Conservation (phyloP, 2,888 invertebrate species). For the Arrhopalites spinosus region DNA sequence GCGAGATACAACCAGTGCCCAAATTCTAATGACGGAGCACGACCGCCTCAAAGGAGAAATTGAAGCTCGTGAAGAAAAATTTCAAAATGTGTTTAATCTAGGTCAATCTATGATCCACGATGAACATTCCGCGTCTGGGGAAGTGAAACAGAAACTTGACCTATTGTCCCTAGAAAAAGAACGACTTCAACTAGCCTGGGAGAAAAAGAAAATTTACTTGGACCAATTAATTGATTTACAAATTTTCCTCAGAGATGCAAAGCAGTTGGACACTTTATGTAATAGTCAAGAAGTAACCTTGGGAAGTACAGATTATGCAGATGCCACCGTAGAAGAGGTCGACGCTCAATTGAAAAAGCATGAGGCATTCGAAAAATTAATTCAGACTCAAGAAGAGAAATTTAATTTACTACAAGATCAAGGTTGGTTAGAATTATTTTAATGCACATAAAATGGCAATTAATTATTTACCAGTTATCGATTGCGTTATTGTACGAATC, state of each 20-base stretch:
- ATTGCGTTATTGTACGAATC: too few relatives aligned
- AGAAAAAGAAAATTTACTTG: conserved; percentile 81
- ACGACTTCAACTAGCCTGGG: conserved; percentile 82
- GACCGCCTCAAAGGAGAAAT: conserved; percentile 82
- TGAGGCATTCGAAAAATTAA: conserved; percentile 90
- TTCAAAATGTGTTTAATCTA: conserved; percentile 73
- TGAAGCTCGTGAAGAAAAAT: conserved; percentile 83
- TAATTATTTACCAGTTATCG: too few relatives aligned
- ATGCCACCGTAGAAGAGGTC: conserved; percentile 73
- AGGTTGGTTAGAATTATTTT: too few relatives aligned
- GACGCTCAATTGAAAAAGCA: conserved; percentile 82
- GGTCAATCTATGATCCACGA: conserved; percentile 83
- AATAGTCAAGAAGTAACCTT: conserved; percentile 76
- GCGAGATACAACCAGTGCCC: conserved; percentile 80
- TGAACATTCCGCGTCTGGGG: conserved; percentile 77
- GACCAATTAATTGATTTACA: conserved; percentile 92
- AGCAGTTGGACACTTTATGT: conserved; percentile 86
- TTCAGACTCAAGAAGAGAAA: conserved; percentile 87
- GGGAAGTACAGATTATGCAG: conserved; percentile 58
- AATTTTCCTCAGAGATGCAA: conserved; percentile 91
- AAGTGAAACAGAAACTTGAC: conserved; percentile 78
- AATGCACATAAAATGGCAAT: too few relatives aligned
- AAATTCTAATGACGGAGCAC: conserved; percentile 80
- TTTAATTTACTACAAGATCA: conserved; percentile 76
- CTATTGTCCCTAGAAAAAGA: conserved; percentile 79